Percentiles rank a stretch among this genome's conserved stretches.
Conservation (phyloP, 2,888 invertebrate species). For the Oligia fasciuncula region DNA sequence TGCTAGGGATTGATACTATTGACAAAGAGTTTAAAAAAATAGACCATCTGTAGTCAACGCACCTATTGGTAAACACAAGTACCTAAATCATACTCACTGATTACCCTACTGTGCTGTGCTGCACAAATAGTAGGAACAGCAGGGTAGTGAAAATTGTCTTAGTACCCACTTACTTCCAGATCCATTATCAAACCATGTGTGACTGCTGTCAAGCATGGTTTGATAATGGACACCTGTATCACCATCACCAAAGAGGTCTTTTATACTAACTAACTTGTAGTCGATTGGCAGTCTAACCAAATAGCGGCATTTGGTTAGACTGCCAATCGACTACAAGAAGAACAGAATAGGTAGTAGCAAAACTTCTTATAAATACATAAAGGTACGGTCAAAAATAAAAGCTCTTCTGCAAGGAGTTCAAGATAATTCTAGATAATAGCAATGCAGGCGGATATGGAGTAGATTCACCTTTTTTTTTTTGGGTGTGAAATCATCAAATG, state of each 20-base stretch:
- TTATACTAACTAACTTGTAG: background rate
- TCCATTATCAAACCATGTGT: background rate
- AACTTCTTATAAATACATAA: background rate
- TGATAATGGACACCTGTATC: background rate
- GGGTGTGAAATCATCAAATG: too few relatives aligned
- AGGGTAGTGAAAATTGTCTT: background rate
- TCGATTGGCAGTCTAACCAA: background rate
- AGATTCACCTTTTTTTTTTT: too few relatives aligned
- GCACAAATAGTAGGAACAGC: background rate
- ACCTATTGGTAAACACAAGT: background rate
- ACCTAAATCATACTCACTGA: background rate
- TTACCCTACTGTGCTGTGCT: background rate
- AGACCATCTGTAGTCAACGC: background rate
- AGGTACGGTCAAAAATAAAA: conserved; percentile 3
- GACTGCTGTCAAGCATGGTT: background rate
- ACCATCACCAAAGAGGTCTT: background rate
- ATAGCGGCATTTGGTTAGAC: too few relatives aligned
- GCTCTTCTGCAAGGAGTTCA: background rate
- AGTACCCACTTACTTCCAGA: background rate
- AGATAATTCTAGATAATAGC: conserved; percentile 6
- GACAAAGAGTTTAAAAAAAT: background rate
- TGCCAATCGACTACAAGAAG: too few relatives aligned
- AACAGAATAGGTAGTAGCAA: background rate
- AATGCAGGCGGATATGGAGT: background rate
- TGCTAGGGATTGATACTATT: too few relatives aligned